Conservation (phyloP, 1,140 invertebrate genomes). For the Campoletis sonorensis region DNA sequence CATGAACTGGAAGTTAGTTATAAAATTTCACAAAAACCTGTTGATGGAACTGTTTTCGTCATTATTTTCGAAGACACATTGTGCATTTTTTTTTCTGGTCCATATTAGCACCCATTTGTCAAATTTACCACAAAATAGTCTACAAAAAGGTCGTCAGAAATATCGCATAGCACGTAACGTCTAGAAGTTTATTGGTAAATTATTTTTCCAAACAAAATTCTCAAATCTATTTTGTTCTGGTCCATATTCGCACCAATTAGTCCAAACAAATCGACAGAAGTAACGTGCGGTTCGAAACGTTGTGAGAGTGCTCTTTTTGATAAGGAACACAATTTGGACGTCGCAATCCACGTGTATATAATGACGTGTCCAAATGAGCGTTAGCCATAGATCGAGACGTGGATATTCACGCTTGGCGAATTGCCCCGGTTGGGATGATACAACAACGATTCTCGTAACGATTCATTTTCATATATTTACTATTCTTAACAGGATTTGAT, state of each 20-base stretch:
- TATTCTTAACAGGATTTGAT: conserved; percentile 4
- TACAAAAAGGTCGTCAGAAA: too few species aligned
- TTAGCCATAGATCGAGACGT: conserved; percentile 60
- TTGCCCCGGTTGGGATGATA: conserved; percentile 59
- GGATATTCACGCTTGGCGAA: conserved; percentile 70
- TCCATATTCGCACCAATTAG: not conserved
- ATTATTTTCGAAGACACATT: not conserved
- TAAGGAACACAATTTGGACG: conserved; percentile 55
- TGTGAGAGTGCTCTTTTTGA: conserved; percentile 64
- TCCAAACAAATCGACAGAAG: conserved; percentile 38
- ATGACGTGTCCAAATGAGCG: conserved; percentile 52
- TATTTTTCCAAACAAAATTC: too few species aligned
- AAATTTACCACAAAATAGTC: not conserved
- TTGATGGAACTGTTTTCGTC: too few species aligned
- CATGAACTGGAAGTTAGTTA: too few species aligned
- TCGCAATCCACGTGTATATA: conserved; percentile 54
- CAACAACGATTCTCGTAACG: conserved; percentile 59
- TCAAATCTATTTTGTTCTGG: too few species aligned
- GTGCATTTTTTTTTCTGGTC: not conserved
- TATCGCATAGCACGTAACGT: too few species aligned
- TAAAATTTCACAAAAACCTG: too few species aligned
- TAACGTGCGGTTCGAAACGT: conserved; percentile 1
- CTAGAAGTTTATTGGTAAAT: too few species aligned
- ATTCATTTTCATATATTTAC: conserved; percentile 48
- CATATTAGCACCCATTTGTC: not conserved